These are phyloP conservation scores for Macrobrachium rosenbergii DNA, from an alignment of 1,140 invertebrate genomes.

Conservation along the genomic window DNA sequence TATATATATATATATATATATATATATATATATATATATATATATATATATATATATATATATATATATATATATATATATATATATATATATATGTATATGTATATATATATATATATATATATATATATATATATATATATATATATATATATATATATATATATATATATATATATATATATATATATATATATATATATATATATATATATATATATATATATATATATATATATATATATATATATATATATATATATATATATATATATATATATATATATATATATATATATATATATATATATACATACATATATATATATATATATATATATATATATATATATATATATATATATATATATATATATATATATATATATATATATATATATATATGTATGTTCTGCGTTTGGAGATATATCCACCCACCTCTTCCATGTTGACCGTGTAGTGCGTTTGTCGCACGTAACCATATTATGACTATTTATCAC, in stretches of 20 bases:
- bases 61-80: slow-evolving; percentile 15
- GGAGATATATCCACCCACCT: too few relatives aligned
- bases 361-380: too few relatives aligned
- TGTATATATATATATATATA: background rate
- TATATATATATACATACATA: background rate
- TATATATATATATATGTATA: slow-evolving; percentile 9
- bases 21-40: slow-evolving; percentile 15
- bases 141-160: background rate
- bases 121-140: too few relatives aligned
- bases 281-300: slow-evolving; percentile 15
- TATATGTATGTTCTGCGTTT: too few relatives aligned
- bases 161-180: slow-evolving; percentile 11
- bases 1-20: background rate
- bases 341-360: too few relatives aligned
- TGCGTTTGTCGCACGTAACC: too few relatives aligned
- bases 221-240: slow-evolving; percentile 28
- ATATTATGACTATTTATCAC: too few relatives aligned
- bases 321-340: too few relatives aligned
- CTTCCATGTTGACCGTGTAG: too few relatives aligned
- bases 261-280: slow-evolving; percentile 11
- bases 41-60: background rate
- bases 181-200: slow-evolving; percentile 9
- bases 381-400: too few relatives aligned
- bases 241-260: slow-evolving; percentile 11
- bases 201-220: slow-evolving; percentile 10